Evolutionary conservation across 2,113 vertebrate genomes (phyloP).

Genomic region (Anarhynchus alexandrinus): DNA sequence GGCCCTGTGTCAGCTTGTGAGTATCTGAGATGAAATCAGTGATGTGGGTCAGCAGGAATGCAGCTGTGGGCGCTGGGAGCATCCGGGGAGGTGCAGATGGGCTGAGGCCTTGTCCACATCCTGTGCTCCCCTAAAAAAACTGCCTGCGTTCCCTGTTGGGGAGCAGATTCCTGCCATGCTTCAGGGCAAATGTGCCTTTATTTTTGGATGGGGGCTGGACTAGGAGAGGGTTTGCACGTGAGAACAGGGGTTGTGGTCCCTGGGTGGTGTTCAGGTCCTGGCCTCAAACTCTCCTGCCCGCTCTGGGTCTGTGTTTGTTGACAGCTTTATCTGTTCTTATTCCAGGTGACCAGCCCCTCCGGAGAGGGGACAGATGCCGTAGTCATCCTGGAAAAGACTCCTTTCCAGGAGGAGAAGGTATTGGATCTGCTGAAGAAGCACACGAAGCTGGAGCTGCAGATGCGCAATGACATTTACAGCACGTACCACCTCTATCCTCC

Average conservation of each 20-base stretch:
- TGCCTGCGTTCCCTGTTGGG: neutral
- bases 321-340: neutral
- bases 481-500: constrained; percentile 85
- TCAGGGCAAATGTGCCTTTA: fast-evolving
- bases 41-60: neutral
- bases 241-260: fast-evolving
- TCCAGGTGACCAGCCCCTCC: constrained; percentile 71
- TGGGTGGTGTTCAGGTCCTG: neutral
- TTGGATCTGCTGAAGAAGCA: constrained; percentile 73
- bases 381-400: constrained; percentile 93
- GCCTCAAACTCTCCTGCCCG: neutral
- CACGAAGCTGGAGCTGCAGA: constrained; percentile 78
- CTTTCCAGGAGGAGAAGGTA: constrained; percentile 84
- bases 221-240: fast-evolving
- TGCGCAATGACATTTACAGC: constrained; percentile 93
- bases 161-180: neutral
- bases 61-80: neutral
- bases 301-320: neutral
- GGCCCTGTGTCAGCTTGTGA: fast-evolving
- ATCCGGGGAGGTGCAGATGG: neutral
- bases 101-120: neutral
- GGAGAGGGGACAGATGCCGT: constrained; percentile 80
- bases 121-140: neutral
- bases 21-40: neutral
- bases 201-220: neutral